Base-by-base conservation (phyloP, 35 echinoderm and acorn worm species). In the Chiridota heheva region DNA sequence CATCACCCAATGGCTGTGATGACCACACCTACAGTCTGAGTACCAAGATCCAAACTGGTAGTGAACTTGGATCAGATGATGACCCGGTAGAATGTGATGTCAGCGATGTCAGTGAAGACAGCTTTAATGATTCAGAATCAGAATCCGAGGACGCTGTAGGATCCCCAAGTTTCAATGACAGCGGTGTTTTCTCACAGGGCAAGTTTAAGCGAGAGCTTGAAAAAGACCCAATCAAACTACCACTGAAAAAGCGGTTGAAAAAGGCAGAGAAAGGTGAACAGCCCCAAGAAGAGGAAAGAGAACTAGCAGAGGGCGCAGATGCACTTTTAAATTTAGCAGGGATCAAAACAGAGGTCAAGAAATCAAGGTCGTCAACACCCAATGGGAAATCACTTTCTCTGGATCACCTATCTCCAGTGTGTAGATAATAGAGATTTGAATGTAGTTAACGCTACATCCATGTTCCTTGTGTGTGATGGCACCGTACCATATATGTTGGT, bases 21-120 rank as follows among this genome's bases (percentile, higher is more conserved):
- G 91, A 95, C 75, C 91, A 95, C 36, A 95, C 91, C 40, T 95
- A 95, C 74, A 95, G 91, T 62, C 73, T 95, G 32, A 89, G 85
- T 60, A 75, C 91, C 3, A 79, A 35, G 29, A 47, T 86, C 53
- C 77, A 24, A 51, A 84, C 53, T 4, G 61, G 70, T 43, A 72
- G 70, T 16, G 83, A 48, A n/a, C 42, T 77, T 40, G 64, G 41
- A 32, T 40, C 60, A 8, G 85, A 95, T 22, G 91, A 95, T 43
- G 91, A 95, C 67, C 91, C 91, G 3, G 38, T 95, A n/a, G 86
- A 95, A 45, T 89, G 91, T 55, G 91, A 92, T 26, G 76, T 88
- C 51, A 91, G 89, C 28, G 89, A 91, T 55, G 76, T 78, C 51
- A 92, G 82, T 60, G 86, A 89, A 8, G 91, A 83, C 71, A 76